Conservation (phyloP, 2,888 invertebrate genomes). For the Gymnoscelis rufifasciata region DNA sequence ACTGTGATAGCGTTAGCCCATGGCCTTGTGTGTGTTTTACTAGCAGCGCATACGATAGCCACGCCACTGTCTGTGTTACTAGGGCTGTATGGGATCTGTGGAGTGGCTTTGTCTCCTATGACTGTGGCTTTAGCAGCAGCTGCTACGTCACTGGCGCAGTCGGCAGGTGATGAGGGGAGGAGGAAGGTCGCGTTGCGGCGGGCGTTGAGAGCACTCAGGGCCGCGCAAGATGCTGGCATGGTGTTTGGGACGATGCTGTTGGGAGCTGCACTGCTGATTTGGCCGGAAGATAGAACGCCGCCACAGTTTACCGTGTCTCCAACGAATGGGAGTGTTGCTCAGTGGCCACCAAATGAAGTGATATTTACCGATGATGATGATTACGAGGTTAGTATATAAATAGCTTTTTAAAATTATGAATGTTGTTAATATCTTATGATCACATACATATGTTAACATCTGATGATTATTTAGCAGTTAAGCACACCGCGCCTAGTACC, state of each 20-base stretch:
- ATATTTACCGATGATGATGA: slow-evolving; percentile 78
- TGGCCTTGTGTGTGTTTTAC: slow-evolving; percentile 77
- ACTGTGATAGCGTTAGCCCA: slow-evolving; percentile 71
- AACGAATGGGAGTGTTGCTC: slow-evolving; percentile 56
- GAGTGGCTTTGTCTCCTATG: slow-evolving; percentile 79
- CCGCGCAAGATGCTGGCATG: slow-evolving; percentile 68
- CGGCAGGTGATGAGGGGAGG: slow-evolving; percentile 65
- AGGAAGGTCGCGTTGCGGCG: slow-evolving; percentile 61
- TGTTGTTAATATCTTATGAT: too few species aligned
- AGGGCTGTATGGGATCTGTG: slow-evolving; percentile 68
- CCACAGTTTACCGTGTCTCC: slow-evolving; percentile 61
- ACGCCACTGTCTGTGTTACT: slow-evolving; percentile 59
- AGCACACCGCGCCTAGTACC: too few species aligned
- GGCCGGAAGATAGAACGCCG: slow-evolving; percentile 65
- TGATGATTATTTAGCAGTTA: too few species aligned
- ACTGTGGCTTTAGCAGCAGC: slow-evolving; percentile 78
- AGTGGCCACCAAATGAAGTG: slow-evolving; percentile 67
- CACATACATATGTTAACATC: too few species aligned
- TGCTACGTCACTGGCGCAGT: slow-evolving; percentile 78
- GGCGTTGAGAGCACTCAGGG: slow-evolving; percentile 61
- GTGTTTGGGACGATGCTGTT: slow-evolving; percentile 63
- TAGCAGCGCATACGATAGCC: slow-evolving; percentile 77
- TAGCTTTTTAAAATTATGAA: too few species aligned
- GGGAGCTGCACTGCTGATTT: slow-evolving; percentile 70
- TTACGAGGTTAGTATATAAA: slow-evolving; percentile 69